Percentiles rank a stretch among this genome's conserved stretches.
phyloP scores from a whole-genome alignment of 2,888 invertebrate genomes.

The Eristalinus sepulchralis region DNA sequence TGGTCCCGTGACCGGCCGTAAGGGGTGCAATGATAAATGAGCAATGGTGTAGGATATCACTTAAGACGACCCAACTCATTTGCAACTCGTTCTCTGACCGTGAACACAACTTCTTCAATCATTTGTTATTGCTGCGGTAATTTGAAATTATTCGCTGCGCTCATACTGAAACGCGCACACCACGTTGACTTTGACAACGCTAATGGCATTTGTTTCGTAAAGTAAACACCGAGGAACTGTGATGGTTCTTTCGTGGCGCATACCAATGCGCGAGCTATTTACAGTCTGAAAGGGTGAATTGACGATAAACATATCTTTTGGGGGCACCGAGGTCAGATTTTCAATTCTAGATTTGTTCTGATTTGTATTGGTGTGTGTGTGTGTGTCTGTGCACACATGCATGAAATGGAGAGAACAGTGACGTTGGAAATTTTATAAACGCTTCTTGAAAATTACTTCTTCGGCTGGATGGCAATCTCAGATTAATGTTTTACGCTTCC shows the following conservation, averaged over 20 bases:
- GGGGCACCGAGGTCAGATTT: conserved; percentile 44
- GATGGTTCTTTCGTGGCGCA: conserved; percentile 15
- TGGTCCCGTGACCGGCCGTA: neutral
- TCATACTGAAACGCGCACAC: neutral
- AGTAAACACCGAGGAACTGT: conserved; percentile 6
- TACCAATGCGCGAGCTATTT: conserved; percentile 29
- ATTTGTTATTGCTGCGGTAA: conserved; percentile 51
- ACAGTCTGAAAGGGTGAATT: conserved; percentile 37
- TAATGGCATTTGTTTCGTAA: conserved; percentile 19
- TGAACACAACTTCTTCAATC: conserved; percentile 42
- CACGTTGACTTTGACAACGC: conserved; percentile 14
- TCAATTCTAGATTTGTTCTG: conserved; percentile 12
- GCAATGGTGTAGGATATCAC: conserved; percentile 32
- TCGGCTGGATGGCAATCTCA: too few relatives aligned
- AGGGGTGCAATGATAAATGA: conserved; percentile 24
- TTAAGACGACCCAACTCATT: conserved; percentile 49
- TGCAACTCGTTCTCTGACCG: conserved; percentile 53
- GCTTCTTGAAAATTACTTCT: neutral
- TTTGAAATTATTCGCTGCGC: conserved; percentile 34
- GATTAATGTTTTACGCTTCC: too few relatives aligned
- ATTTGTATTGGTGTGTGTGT: neutral
- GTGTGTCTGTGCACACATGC: neutral
- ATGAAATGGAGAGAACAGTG: neutral
- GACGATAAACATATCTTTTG: conserved; percentile 32
- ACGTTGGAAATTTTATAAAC: neutral